These are phyloP conservation scores for Dicyrtoma fusca DNA, from an alignment of 2,888 invertebrate species.

Conservation along the genomic window DNA sequence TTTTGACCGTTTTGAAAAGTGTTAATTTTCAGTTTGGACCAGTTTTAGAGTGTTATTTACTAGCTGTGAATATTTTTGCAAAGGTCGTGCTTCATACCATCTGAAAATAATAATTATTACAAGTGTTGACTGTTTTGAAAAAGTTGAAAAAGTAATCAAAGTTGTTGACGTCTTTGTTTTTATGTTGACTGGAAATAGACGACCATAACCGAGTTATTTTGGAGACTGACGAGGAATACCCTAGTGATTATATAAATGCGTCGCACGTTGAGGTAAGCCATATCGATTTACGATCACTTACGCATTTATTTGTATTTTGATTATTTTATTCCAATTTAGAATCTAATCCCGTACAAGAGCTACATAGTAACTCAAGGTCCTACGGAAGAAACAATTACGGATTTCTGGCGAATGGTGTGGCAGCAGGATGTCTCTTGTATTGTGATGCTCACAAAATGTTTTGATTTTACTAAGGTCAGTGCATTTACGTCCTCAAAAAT, in stretches of 20 bases:
- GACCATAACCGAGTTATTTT: conserved; percentile 93
- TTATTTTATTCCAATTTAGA: conserved; percentile 63
- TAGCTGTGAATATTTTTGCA: too few relatives aligned
- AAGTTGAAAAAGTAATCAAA: background rate
- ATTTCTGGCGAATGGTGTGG: conserved; percentile 99
- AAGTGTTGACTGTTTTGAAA: background rate
- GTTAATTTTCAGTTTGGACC: too few relatives aligned
- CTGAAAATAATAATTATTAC: too few relatives aligned
- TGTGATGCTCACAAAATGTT: conserved; percentile 98
- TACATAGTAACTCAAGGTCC: conserved; percentile 95
- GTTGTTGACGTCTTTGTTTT: background rate
- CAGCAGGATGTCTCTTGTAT: conserved; percentile 93
- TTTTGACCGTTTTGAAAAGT: too few relatives aligned
- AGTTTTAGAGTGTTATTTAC: too few relatives aligned
- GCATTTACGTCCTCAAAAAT: too few relatives aligned
- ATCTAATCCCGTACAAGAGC: conserved; percentile 89
- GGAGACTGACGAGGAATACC: conserved; percentile 74
- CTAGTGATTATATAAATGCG: conserved; percentile 90
- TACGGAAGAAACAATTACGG: conserved; percentile 82
- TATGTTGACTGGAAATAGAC: conserved; percentile 64
- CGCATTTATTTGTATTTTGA: background rate
- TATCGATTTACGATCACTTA: background rate
- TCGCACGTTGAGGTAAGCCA: conserved; percentile 83
- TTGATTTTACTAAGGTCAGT: conserved; percentile 91
- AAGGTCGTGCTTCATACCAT: too few relatives aligned